These are phyloP conservation scores for Phrynocephalus forsythii DNA, from an alignment of 2,797 vertebrate genomes.

Conservation along the genomic window DNA sequence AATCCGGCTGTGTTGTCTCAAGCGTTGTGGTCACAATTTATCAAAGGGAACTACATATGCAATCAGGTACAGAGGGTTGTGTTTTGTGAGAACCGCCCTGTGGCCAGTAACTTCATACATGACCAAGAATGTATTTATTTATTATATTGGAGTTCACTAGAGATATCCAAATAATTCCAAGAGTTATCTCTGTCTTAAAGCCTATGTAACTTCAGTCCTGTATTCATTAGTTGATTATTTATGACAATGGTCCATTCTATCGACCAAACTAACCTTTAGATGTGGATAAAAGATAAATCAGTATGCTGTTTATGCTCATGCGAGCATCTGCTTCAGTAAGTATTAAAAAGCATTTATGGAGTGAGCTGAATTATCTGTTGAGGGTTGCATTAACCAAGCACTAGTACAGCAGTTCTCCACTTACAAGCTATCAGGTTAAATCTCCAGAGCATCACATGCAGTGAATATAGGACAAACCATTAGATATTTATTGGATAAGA, in stretches of 20 bases:
- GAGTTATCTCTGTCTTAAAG: constrained; percentile 10
- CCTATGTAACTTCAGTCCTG: neutral
- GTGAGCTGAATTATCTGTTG: neutral
- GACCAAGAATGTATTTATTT: too few species aligned
- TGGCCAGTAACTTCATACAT: too few species aligned
- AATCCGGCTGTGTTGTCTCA: constrained; percentile 45
- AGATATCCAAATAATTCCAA: neutral
- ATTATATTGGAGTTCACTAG: neutral
- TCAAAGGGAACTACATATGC: too few species aligned
- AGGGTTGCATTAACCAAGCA: neutral
- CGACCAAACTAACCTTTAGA: neutral
- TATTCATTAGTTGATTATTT: neutral
- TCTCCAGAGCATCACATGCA: constrained; percentile 41
- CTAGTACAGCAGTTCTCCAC: constrained; percentile 42
- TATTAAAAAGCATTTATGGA: neutral
- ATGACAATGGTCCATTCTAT: neutral
- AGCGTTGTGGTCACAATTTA: too few species aligned
- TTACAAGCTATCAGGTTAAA: constrained; percentile 45
- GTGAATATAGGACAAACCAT: constrained; percentile 29
- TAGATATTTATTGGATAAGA: constrained; percentile 48
- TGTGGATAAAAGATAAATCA: constrained; percentile 21
- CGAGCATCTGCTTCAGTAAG: constrained; percentile 12
- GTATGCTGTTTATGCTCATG: constrained; percentile 42
- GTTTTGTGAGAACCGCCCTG: too few species aligned
- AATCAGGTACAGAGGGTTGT: too few species aligned